phyloP scores from a whole-genome alignment of 2,797 vertebrate species.

The Molossus alvarezi region DNA sequence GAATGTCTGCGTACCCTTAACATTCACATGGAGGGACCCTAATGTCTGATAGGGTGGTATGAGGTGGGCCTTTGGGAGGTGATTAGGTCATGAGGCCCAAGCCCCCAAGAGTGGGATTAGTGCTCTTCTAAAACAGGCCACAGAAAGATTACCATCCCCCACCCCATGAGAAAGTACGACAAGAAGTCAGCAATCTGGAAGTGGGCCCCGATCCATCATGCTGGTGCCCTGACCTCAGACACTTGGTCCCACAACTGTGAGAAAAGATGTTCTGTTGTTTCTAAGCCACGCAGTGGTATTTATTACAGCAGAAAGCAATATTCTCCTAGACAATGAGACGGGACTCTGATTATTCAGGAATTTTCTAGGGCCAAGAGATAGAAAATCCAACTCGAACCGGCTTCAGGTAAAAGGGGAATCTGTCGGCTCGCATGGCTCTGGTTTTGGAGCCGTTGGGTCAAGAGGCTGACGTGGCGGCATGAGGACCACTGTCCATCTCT shows the following conservation, averaged over 20 bases:
- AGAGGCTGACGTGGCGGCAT: background rate
- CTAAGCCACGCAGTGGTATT: background rate
- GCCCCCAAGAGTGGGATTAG: background rate
- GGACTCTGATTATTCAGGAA: background rate
- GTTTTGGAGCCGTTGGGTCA: background rate
- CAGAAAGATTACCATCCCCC: background rate
- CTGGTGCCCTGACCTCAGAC: background rate
- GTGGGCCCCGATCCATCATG: background rate
- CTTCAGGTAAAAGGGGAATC: background rate
- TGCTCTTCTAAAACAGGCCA: background rate
- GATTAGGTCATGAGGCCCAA: background rate
- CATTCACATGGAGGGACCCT: background rate
- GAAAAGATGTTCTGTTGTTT: background rate
- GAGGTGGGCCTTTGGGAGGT: background rate
- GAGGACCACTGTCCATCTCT: background rate
- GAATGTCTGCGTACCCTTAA: background rate
- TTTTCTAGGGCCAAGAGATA: conserved; percentile 2
- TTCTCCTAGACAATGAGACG: background rate
- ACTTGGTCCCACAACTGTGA: background rate
- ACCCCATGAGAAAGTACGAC: background rate
- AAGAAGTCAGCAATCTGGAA: background rate
- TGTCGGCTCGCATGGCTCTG: background rate
- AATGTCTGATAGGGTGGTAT: background rate
- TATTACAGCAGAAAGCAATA: background rate
- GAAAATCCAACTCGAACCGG: background rate